phyloP scores from a whole-genome alignment of 2,888 invertebrate species.

The Steinernema hermaphroditum region DNA sequence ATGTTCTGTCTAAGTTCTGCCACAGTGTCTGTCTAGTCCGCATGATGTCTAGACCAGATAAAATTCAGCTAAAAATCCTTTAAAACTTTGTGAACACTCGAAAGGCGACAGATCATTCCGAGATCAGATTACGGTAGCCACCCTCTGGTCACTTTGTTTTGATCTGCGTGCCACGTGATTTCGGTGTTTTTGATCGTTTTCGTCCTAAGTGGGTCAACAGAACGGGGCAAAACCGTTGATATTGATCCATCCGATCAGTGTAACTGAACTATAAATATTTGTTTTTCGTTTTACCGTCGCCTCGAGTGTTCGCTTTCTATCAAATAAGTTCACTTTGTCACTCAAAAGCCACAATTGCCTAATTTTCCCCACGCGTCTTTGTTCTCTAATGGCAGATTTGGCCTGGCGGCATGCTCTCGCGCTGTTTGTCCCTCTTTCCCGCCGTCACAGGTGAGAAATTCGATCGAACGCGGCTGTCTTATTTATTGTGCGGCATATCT shows the following conservation, averaged over 20 bases:
- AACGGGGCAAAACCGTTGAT: too few relatives aligned
- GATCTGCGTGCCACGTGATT: too few relatives aligned
- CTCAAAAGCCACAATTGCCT: neutral
- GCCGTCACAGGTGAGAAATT: neutral
- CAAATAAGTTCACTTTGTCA: conserved; percentile 18
- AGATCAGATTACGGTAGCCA: too few relatives aligned
- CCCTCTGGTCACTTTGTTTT: too few relatives aligned
- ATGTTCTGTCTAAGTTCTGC: neutral
- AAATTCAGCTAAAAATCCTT: too few relatives aligned
- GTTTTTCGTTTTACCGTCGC: neutral
- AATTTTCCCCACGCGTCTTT: neutral
- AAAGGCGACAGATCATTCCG: too few relatives aligned
- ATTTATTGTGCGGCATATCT: neutral
- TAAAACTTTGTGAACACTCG: too few relatives aligned
- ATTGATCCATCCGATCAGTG: too few relatives aligned
- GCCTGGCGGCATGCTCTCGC: neutral
- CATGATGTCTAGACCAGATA: too few relatives aligned
- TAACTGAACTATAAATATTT: neutral
- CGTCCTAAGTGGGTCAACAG: too few relatives aligned
- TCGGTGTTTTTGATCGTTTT: too few relatives aligned
- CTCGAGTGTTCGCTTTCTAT: neutral
- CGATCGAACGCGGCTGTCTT: neutral
- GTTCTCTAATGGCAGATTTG: neutral
- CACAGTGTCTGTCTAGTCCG: too few relatives aligned
- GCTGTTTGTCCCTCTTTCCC: neutral